Base-by-base conservation (phyloP, 2,113 vertebrate genomes). In the Apistogramma diplotaenia region DNA sequence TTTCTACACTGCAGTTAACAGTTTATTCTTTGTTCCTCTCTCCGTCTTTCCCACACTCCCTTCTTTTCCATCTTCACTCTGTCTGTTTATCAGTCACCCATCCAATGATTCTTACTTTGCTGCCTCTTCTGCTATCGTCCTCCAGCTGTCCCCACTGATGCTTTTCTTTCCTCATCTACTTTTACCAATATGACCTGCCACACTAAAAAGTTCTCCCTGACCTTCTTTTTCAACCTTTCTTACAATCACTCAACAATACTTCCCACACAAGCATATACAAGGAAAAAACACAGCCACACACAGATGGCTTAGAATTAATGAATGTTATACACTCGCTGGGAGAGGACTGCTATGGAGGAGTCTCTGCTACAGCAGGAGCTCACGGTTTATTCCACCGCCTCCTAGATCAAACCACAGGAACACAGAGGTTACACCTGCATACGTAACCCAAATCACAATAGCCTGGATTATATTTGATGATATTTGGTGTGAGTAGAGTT, bases 1-100 rank as follows among this genome's bases (percentile, higher is more conserved):
- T 70, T 71, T 40, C 46, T 56, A 53, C 6, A 35, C 51, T 80
- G n/a, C 62, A 53, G 40, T 19, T 55, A 72, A 85, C 55, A 58
- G 23, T 37, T 61, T 37, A 53, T 70, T 49, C 57, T 79, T 56
- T 53, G 27, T 80, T 19, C 79, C 49, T 86, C 59, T 70, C 61
- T 78, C 27, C n/a, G n/a, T 74, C 8, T 4, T 81, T 61, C 37
- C 31, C 16, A 43, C 43, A 27, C 43, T 51, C 15, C 33, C 8
- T 57, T 76, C 10, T 78, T 54, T 37, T 19, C 73, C 35, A 37
- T 25, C 57, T 71, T 49, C 71, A 19, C 8, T 78, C 5, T 70
- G 19, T 54, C 19, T 27, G 1, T 25, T 25, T 54, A 21, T 54
- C 21, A 23, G 54, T 72, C 70, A 53, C 53, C 49, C 62, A 29